Base-by-base conservation (phyloP, 2,113 vertebrate species). In the Poecilia latipinna region DNA sequence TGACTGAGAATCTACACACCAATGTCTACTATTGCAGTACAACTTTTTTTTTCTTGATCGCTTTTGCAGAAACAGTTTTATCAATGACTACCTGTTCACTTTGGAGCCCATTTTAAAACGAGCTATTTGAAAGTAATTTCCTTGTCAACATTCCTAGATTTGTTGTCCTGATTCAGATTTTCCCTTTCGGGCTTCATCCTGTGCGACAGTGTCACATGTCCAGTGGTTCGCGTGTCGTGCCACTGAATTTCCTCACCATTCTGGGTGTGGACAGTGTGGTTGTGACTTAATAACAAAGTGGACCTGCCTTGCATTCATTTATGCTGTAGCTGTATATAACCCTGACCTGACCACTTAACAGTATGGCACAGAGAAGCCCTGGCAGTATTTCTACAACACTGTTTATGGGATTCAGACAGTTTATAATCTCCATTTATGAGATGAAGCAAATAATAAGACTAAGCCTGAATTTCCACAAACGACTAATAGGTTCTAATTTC, bases 251-350 rank as follows among this genome's bases (percentile, higher is more conserved):
- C 80, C 73, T 84, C 71, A 82, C 82, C 69, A 73, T 86, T 78
- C 78, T 91, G 92, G 92, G 91, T 92, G 94, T 93, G 93, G 91
- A 91, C 85, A 37, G 63, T 91, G 94, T 91, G 92, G 94, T 83
- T 88, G 69, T 82, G 87, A 89, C 79, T 90, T 93, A 91, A 93
- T 92, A 82, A 91, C 86, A 79, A 80, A 82, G 84, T 91, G 82
- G 87, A 92, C 86, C 72, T 75, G 83, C 63, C 60, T 77, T 61
- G 79, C 73, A 84, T 90, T 85, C 90, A 86, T 90, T 91, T 91
- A 88, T 85, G 90, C 65, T 72, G 17, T 32, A 63, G 80, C 82
- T 91, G 84, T 74, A 83, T 89, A 91, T 91, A 93, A 83, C 82
- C 66, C 28, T 80, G 83, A 65, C 75, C 82, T 88, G 85, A 77